phyloP scores from a whole-genome alignment of 2,888 invertebrate genomes.

The Sphaerophoria rueppellii region DNA sequence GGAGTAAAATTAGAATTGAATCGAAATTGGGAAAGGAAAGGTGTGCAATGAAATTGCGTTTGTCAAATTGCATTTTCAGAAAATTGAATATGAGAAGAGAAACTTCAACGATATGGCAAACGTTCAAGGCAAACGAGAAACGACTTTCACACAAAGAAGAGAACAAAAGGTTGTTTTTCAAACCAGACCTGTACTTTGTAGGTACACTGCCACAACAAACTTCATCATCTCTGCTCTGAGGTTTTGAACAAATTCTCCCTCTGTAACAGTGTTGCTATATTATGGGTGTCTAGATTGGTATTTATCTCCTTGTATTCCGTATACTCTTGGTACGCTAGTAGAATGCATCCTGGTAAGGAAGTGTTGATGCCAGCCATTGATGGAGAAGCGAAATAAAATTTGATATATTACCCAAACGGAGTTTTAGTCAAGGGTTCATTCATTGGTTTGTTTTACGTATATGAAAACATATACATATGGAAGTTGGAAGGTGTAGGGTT shows the following conservation, averaged over 20 bases:
- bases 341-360: neutral
- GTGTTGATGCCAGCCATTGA: conserved; percentile 6
- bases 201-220: neutral
- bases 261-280: neutral
- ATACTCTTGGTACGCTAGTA: neutral
- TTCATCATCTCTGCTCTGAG: neutral
- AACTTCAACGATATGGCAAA: conserved; percentile 37
- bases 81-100: conserved; percentile 51
- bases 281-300: too few relatives aligned
- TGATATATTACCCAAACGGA: conserved; percentile 23
- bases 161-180: neutral
- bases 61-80: conserved; percentile 69
- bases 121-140: neutral
- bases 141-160: conserved; percentile 5
- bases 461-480: neutral
- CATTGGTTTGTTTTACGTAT: neutral
- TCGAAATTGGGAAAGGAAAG: neutral
- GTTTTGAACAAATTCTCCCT: conserved; percentile 7
- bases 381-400: conserved; percentile 24
- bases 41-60: conserved; percentile 44
- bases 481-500: neutral
- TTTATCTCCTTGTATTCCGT: too few relatives aligned
- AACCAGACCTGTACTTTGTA: conserved; percentile 2
- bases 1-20: neutral
- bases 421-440: neutral